Base-by-base conservation (phyloP, 2,888 invertebrate genomes). In the Pseudeuparius sepicola region DNA sequence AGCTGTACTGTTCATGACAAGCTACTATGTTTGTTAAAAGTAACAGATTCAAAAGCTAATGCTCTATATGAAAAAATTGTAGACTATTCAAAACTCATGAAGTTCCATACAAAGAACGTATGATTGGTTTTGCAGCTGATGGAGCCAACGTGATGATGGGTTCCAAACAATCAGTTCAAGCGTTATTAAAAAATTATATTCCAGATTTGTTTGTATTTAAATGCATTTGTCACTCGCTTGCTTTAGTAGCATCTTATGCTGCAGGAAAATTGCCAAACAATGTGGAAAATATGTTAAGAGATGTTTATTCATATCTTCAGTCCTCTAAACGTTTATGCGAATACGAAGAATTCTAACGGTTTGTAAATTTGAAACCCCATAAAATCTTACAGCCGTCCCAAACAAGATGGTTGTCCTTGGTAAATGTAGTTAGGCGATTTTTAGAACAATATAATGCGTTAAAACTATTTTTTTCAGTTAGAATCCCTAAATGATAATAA, bases 191-290 rank as follows among this genome's bases (percentile, higher is more conserved):
- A 33, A 25, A 27, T 6, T 34, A 38, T 31, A 32, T 39, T 7
- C 39, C 31, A 14, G 7, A 36, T 33, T 34, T 41, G 14, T 39
- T 32, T 26, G 12, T 36, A 13, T 28, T 41, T 28, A 39, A 45
- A 15, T 48, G 55, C 33, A 50, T 52, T 9, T 58, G 56, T 39
- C 57, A 59, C 37, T 55, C 50, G 25, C 50, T 54, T 24, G 49
- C 47, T 10, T 37, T 54, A 5, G 52, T 52, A 27, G 50, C 52
- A 15, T 52, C 49, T 5, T 49, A 54, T 42, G 57, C 56, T n/a
- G 52, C 53, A 34, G 16, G 44, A 33, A 45, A 48, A 29, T 40
- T 23, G n/a, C 30, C 30, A 14, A 7, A 25, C 3, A 24, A 18
- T 30, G 30, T 30, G 2, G 15, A 36, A 20, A 29, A 35, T 15